phyloP scores from a whole-genome alignment of 30 jellyfish, hydroid and myxozoan species.

The Pelagia noctiluca region DNA sequence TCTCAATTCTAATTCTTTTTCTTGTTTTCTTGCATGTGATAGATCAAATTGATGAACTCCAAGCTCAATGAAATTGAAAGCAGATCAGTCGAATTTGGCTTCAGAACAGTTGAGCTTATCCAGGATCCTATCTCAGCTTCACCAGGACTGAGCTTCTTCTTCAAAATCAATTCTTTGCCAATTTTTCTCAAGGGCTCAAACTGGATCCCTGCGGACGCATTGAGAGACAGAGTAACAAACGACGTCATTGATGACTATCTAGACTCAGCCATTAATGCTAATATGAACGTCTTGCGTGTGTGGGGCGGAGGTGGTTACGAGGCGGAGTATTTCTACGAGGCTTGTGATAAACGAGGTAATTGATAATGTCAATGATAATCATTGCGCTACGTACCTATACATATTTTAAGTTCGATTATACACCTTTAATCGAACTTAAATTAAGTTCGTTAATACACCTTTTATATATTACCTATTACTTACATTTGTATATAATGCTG shows the following conservation, averaged over 20 bases:
- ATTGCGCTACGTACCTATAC: too few species aligned
- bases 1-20: too few species aligned
- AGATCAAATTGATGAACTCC: too few species aligned
- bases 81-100: conserved; percentile 71
- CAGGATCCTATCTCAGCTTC: conserved; percentile 84
- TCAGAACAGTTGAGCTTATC: conserved; percentile 88
- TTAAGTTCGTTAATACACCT: too few species aligned
- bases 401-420: too few species aligned
- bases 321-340: conserved; percentile 71
- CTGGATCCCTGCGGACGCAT: conserved; percentile 94
- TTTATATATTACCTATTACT: too few species aligned
- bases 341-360: conserved; percentile 75
- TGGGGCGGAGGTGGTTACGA: conserved; percentile 99
- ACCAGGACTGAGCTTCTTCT: conserved; percentile 83
- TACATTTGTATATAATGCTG: too few species aligned
- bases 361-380: too few species aligned
- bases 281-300: conserved; percentile 89
- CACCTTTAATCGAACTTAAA: too few species aligned
- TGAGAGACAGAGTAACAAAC: conserved; percentile 75
- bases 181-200: conserved; percentile 92
- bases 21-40: too few species aligned
- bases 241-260: conserved; percentile 34
- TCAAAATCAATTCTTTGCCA: conserved; percentile 74
- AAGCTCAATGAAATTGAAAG: too few species aligned
- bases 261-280: conserved; percentile 73